Conservation (phyloP, 1,140 invertebrate genomes). For the Drosophila parvula region DNA sequence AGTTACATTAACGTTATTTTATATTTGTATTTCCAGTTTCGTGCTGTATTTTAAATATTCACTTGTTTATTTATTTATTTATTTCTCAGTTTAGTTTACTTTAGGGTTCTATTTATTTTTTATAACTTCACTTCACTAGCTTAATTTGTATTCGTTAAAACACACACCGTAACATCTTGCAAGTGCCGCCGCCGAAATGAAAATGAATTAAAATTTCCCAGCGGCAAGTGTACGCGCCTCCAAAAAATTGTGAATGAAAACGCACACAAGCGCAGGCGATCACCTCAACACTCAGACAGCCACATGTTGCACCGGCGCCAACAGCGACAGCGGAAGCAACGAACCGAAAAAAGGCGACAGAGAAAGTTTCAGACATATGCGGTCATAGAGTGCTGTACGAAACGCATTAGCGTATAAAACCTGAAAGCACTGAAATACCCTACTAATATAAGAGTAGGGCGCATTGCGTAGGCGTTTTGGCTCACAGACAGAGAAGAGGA, state of each 20-base stretch:
- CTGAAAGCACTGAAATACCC: conserved; percentile 9
- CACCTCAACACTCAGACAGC: conserved; percentile 38
- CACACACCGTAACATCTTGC: conserved; percentile 10
- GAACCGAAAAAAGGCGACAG: conserved; percentile 44
- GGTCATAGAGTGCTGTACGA: conserved; percentile 18
- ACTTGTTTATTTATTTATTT: not conserved
- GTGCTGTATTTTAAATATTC: too few relatives aligned
- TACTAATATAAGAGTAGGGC: conserved; percentile 16
- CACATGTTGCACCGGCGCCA: conserved; percentile 74
- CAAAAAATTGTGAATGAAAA: conserved; percentile 54
- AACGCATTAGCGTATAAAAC: not conserved
- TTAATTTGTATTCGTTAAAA: not conserved
- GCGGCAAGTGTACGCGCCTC: conserved; percentile 30
- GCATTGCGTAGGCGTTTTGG: conserved; percentile 63
- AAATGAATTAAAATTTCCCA: conserved; percentile 43
- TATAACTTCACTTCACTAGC: not conserved
- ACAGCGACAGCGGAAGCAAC: conserved; percentile 52
- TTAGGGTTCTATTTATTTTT: not conserved
- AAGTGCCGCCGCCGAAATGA: conserved; percentile 10
- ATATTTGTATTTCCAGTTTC: not conserved
- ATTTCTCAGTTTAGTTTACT: too few relatives aligned
- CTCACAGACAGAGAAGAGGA: conserved; percentile 51
- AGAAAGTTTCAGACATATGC: conserved; percentile 51
- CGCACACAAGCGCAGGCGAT: conserved; percentile 18
- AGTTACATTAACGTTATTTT: not conserved